phyloP scores from a whole-genome alignment of 2,113 vertebrate genomes.

The Nannobrachium achirus region DNA sequence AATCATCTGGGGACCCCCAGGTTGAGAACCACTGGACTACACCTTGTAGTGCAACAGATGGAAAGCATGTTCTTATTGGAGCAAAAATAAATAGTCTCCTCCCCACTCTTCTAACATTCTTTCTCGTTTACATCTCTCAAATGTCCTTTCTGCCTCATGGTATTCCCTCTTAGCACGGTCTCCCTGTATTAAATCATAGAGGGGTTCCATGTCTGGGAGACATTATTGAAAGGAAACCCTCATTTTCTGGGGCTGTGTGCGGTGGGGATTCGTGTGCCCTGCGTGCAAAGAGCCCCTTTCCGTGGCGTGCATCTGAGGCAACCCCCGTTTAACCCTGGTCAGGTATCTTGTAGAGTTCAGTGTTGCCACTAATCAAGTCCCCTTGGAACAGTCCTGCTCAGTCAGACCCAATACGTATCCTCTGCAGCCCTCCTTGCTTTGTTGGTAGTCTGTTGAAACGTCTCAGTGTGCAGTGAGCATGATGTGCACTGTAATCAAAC shows the following conservation, averaged over 20 bases:
- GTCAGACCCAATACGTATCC: slow-evolving; percentile 40
- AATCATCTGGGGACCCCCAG: no score
- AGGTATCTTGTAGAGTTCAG: slow-evolving; percentile 58
- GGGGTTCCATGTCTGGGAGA: slow-evolving; percentile 25
- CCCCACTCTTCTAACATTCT: background rate
- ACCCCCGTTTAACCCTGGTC: slow-evolving; percentile 54
- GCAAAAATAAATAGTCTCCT: background rate
- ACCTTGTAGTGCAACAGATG: background rate
- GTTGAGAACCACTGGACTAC: no score
- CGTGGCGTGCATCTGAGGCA: slow-evolving; percentile 25
- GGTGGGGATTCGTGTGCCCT: slow-evolving; percentile 43
- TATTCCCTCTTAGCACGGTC: slow-evolving; percentile 37
- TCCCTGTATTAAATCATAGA: slow-evolving; percentile 47
- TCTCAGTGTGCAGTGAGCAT: slow-evolving; percentile 44
- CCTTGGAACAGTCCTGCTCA: slow-evolving; percentile 26
- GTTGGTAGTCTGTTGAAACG: slow-evolving; percentile 47
- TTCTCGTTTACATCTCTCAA: slow-evolving; percentile 3
- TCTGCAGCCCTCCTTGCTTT: slow-evolving; percentile 47
- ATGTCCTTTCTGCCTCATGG: background rate
- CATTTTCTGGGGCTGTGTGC: slow-evolving; percentile 4
- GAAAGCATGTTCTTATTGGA: background rate
- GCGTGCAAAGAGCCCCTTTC: slow-evolving; percentile 67
- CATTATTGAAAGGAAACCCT: slow-evolving; percentile 42
- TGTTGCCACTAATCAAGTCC: slow-evolving; percentile 42
- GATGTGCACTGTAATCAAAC: slow-evolving; percentile 66